phyloP scores from a whole-genome alignment of 1,140 invertebrate species.

The Heliothis virescens region DNA sequence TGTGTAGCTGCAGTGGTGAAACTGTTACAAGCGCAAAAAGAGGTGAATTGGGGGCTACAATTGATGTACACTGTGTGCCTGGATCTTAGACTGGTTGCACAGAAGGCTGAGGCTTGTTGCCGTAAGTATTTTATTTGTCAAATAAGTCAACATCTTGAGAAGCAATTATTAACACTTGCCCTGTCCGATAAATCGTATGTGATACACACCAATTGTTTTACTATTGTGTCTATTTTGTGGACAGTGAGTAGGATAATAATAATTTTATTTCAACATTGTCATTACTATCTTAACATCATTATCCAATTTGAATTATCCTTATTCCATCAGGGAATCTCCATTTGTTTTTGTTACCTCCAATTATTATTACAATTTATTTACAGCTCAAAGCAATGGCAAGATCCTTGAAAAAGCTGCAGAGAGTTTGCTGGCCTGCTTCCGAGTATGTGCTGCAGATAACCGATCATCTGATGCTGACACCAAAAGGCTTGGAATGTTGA shows the following conservation, averaged over 20 bases:
- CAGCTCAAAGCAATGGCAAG: constrained; percentile 80
- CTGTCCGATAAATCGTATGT: no score
- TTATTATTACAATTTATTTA: constrained; percentile 47
- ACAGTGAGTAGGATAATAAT: no score
- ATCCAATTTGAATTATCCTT: no score
- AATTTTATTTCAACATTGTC: no score
- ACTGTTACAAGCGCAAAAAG: constrained; percentile 95
- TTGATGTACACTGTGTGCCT: constrained; percentile 96
- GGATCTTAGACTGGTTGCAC: constrained; percentile 94
- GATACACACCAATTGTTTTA: no score
- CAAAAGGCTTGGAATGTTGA: constrained; percentile 98
- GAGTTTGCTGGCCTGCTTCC: constrained; percentile 96
- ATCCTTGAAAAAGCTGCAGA: constrained; percentile 98
- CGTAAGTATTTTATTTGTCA: constrained; percentile 63
- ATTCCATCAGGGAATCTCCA: no score
- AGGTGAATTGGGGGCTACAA: constrained; percentile 98
- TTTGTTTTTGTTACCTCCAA: no score
- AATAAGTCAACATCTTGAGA: no score
- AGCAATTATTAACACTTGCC: no score
- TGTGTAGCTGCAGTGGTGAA: constrained; percentile 93
- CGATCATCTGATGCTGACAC: constrained; percentile 94
- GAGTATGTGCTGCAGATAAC: constrained; percentile 98
- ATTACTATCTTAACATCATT: no score
- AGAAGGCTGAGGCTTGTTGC: constrained; percentile 90
- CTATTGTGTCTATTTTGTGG: no score